Base-by-base conservation (phyloP, 2,113 vertebrate genomes). In the Pungitius pungitius region DNA sequence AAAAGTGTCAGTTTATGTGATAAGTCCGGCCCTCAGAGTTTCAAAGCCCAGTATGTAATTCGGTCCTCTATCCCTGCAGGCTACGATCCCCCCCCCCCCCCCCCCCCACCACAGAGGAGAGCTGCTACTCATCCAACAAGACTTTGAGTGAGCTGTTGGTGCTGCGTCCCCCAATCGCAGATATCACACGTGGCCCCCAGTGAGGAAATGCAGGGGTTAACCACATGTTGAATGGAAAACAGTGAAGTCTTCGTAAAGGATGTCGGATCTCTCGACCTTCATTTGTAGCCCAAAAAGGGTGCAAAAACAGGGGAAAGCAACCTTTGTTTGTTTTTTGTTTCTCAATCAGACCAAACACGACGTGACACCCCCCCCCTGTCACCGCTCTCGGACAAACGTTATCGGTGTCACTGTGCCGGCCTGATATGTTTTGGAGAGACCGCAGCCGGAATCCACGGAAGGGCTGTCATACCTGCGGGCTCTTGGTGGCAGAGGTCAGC, bases 1-100 rank as follows among this genome's bases (percentile, higher is more conserved):
- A 83, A 87, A 88, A 69, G 30, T 85, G 86, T 70, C 84, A 87
- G 75, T 62, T 74, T 77, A 45, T 30, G 66, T 77, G 80, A 91
- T 81, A 66, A 73, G 70, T 59, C 22, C 80, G 77, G 81, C 69
- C 79, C 76, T 77, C 64, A 37, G 78, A 88, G 80, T 85, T 85
- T 90, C 79, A 90, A 88, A 89, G 86, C 58, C n/a, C n/a, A n/a
- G n/a, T n/a, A n/a, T n/a, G n/a, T n/a, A n/a, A n/a, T n/a, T n/a
- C n/a, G n/a, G n/a, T n/a, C n/a, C n/a, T n/a, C n/a, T n/a, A n/a
- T n/a, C n/a, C n/a, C n/a, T n/a, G n/a, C n/a, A n/a, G n/a, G n/a
- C n/a, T n/a, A n/a, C n/a, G n/a, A n/a, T n/a, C n/a, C n/a, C n/a
- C n/a, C n/a, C n/a, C n/a, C n/a, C n/a, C n/a, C n/a, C n/a, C n/a